These are phyloP conservation scores for Anhinga anhinga DNA, from an alignment of 2,113 vertebrate species.

Conservation along the genomic window DNA sequence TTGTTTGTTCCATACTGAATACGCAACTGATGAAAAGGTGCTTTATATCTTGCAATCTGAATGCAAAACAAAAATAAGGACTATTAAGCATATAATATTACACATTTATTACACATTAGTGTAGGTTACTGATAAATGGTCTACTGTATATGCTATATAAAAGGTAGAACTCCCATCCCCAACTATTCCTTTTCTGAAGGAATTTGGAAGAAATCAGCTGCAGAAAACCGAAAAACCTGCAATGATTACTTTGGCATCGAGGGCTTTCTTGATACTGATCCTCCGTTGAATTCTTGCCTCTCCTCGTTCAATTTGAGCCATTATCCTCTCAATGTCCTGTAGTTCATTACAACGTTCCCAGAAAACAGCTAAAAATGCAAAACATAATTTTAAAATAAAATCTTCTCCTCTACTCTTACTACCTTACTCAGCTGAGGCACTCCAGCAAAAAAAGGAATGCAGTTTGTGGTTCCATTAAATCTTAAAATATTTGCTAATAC, in stretches of 20 bases:
- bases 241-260: constrained; percentile 84
- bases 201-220: neutral
- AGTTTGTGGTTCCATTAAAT: neutral
- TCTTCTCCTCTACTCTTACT: neutral
- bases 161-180: neutral
- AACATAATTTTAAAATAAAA: neutral
- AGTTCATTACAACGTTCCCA: constrained; percentile 92
- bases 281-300: constrained; percentile 88
- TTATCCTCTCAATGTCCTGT: constrained; percentile 89
- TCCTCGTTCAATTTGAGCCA: constrained; percentile 90
- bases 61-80: neutral
- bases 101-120: neutral
- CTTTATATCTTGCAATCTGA: constrained; percentile 89
- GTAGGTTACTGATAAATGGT: neutral
- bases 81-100: neutral
- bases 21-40: constrained; percentile 87
- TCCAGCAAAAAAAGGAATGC: neutral
- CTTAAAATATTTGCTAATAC: neutral
- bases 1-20: constrained; percentile 91
- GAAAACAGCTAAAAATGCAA: constrained; percentile 83
- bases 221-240: neutral
- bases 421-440: neutral
- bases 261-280: constrained; percentile 90
- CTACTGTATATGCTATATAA: neutral
- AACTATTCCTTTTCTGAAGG: neutral